Conservation (phyloP, 1,140 invertebrate species). For the Apis laboriosa region DNA sequence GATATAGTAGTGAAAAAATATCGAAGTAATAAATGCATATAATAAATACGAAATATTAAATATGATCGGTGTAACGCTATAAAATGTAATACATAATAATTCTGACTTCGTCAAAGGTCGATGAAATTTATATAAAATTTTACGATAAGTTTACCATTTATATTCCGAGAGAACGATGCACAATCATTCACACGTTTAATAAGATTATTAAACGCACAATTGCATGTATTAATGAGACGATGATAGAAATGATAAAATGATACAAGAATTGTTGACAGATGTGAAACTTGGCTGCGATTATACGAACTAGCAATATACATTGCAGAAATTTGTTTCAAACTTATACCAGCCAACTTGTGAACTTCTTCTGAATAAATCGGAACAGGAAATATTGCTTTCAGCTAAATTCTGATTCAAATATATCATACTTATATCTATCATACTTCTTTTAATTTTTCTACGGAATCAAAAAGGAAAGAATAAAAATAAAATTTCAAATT, state of each 20-base stretch:
- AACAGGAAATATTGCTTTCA: background rate
- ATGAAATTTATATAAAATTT: slow-evolving; percentile 17
- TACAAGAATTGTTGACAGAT: slow-evolving; percentile 42
- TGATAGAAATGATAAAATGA: slow-evolving; percentile 31
- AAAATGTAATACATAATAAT: background rate
- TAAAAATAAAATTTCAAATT: background rate
- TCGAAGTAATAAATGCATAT: background rate
- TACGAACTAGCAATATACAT: slow-evolving; percentile 25
- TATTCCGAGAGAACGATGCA: too few relatives aligned
- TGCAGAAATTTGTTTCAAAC: slow-evolving; percentile 43
- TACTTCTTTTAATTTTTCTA: background rate
- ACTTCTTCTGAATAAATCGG: slow-evolving; percentile 26
- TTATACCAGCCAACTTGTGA: slow-evolving; percentile 7
- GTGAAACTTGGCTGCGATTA: slow-evolving; percentile 45
- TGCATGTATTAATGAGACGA: slow-evolving; percentile 24
- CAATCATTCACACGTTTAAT: slow-evolving; percentile 38
- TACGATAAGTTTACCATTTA: background rate
- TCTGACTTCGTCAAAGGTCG: background rate
- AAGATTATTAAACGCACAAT: slow-evolving; percentile 45
- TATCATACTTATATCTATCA: background rate
- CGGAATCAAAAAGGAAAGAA: too few relatives aligned
- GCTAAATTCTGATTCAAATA: slow-evolving; percentile 4
- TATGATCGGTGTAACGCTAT: background rate
- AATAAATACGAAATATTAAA: too few relatives aligned
- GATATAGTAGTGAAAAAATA: background rate